Base-by-base conservation (phyloP, 2,113 vertebrate genomes). In the Thryonomys swinderianus region DNA sequence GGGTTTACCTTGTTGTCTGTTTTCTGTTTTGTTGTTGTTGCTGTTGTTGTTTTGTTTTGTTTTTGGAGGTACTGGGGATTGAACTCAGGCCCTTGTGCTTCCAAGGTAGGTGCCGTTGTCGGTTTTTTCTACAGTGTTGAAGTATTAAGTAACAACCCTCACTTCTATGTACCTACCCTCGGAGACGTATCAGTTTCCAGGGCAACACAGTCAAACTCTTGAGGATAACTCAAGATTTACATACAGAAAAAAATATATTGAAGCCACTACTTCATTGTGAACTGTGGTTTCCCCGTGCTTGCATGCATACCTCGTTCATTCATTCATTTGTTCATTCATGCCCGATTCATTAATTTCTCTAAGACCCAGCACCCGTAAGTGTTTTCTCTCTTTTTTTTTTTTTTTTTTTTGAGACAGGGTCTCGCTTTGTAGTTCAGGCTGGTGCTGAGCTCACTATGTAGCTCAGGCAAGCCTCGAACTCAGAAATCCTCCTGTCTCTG, bases 101-200 rank as follows among this genome's bases (percentile, higher is more conserved):
- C n/a, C n/a, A n/a, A n/a, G n/a, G n/a, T n/a, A n/a, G n/a, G n/a
- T n/a, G n/a, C n/a, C n/a, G n/a, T n/a, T n/a, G n/a, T n/a, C n/a
- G n/a, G n/a, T n/a, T 51, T 51, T 83, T 88, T 93, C 62, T 84
- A 86, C 80, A n/a, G 66, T 18, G n/a, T 32, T 7, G 91, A 92
- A 90, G 30, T 73, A 40, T 9, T 85, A 62, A 88, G 48, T 40
- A 80, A 79, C 45, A 48, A 82, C 5, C 30, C 13, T 3, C 40
- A 12, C 17, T 42, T 5, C 7, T 20, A 13, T 14, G 14, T 64
- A 48, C 53, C 30, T 59, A 17, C 11, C 34, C 42, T n/a, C 7
- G 83, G 51, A 76, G 48, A 88, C 40, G 7, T n/a, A 59, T 32
- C 34, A 61, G 78, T 11, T 61, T 23, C 4, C 23, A 94, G 32